Conservation (phyloP, 2,113 vertebrate genomes). For the Dromas ardeola region DNA sequence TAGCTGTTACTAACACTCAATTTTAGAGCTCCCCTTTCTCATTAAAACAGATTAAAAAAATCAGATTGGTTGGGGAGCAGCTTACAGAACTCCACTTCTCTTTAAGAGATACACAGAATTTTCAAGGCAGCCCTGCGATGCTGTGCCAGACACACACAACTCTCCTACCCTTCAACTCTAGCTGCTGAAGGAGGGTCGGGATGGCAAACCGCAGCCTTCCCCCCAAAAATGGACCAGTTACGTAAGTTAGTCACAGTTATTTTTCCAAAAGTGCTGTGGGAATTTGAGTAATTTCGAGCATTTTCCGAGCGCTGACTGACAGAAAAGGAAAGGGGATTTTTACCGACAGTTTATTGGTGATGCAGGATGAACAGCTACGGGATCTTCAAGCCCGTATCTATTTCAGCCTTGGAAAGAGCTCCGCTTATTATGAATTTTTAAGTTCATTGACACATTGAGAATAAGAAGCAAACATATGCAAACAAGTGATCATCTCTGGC, state of each 20-base stretch:
- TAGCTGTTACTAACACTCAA: neutral
- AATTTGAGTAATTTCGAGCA: neutral
- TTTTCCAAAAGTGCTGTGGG: neutral
- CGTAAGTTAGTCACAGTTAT: neutral
- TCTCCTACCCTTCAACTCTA: neutral
- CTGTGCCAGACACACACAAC: neutral
- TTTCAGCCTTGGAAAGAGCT: constrained; percentile 20
- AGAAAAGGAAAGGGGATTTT: neutral
- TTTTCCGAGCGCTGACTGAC: neutral
- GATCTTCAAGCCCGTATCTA: neutral
- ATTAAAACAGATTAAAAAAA: neutral
- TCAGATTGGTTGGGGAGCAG: neutral
- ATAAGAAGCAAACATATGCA: neutral
- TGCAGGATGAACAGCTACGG: neutral
- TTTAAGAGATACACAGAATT: accelerated
- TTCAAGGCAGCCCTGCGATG: neutral
- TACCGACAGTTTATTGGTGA: neutral
- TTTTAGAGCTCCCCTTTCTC: neutral
- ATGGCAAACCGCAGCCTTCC: neutral
- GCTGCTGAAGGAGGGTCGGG: neutral
- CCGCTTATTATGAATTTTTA: neutral
- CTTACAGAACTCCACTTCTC: neutral
- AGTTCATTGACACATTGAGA: neutral
- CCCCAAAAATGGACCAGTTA: neutral
- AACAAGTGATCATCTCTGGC: neutral